Percentiles rank a stretch among this genome's conserved stretches.
Conservation (phyloP, 2,888 invertebrate genomes). For the Rhagonycha fulva region DNA sequence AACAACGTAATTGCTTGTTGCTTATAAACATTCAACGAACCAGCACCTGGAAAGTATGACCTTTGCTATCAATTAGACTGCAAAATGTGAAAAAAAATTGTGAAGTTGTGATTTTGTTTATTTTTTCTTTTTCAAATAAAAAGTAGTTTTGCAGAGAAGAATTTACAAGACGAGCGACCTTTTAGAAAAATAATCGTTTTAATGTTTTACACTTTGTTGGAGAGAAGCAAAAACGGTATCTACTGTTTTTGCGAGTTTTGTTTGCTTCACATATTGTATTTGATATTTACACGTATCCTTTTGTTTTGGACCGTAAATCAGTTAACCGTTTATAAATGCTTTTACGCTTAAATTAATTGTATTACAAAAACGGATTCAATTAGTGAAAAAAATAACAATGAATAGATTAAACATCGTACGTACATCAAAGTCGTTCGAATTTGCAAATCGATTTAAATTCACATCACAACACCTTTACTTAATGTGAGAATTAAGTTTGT, state of each 20-base stretch:
- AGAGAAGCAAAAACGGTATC: not conserved
- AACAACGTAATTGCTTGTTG: not conserved
- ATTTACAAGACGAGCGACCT: not conserved
- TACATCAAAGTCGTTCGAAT: not conserved
- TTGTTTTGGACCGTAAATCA: not conserved
- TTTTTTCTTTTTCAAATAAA: not conserved
- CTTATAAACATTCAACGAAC: not conserved
- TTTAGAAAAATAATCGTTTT: not conserved
- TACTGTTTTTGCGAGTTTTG: not conserved
- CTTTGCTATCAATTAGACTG: not conserved
- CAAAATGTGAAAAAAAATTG: not conserved
- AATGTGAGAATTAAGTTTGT: not conserved
- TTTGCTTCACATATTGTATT: not conserved
- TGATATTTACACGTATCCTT: not conserved
- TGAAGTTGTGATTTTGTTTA: not conserved
- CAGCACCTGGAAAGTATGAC: not conserved
- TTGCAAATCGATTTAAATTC: not conserved
- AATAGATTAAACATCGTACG: not conserved
- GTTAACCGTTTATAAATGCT: not conserved
- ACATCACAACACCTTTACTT: not conserved
- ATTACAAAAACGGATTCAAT: not conserved
- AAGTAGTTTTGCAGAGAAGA: not conserved
- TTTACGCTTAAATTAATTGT: not conserved
- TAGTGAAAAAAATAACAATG: not conserved
- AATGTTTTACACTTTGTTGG: not conserved